Conservation (phyloP, 2,113 vertebrate genomes). For the Grallaria varia region DNA sequence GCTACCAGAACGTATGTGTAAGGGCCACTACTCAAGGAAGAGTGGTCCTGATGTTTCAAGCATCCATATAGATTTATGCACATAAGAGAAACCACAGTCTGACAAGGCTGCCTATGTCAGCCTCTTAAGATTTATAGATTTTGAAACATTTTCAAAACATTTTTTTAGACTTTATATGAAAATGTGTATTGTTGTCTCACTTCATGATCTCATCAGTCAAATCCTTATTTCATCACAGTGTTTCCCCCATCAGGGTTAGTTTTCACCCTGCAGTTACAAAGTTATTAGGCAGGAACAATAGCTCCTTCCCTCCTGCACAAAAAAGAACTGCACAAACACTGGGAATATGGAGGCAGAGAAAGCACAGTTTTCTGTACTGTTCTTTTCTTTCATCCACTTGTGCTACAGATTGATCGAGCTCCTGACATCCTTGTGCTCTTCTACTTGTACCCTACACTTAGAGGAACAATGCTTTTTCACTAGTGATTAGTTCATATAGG, state of each 20-base stretch:
- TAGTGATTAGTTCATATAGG: neutral
- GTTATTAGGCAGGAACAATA: neutral
- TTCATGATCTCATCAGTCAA: neutral
- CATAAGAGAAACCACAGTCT: neutral
- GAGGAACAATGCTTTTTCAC: neutral
- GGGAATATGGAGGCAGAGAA: neutral
- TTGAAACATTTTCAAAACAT: neutral
- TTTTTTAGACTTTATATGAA: neutral
- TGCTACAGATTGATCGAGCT: neutral
- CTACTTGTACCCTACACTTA: neutral
- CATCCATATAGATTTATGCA: neutral
- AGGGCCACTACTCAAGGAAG: neutral
- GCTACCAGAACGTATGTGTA: neutral
- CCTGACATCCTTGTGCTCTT: neutral
- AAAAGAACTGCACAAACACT: neutral
- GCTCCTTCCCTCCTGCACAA: neutral
- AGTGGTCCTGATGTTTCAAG: neutral
- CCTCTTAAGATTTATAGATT: neutral
- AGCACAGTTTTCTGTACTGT: neutral
- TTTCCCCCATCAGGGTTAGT: neutral
- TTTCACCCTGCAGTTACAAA: neutral
- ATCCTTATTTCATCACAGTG: neutral
- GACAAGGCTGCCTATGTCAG: neutral
- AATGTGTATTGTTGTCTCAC: neutral
- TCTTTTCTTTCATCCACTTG: neutral